A percentile compares a stretch with the other conserved stretches of the same genome.
Evolutionary conservation across 2,113 vertebrate species (phyloP).

Genomic region (Amphiprion ocellaris): DNA sequence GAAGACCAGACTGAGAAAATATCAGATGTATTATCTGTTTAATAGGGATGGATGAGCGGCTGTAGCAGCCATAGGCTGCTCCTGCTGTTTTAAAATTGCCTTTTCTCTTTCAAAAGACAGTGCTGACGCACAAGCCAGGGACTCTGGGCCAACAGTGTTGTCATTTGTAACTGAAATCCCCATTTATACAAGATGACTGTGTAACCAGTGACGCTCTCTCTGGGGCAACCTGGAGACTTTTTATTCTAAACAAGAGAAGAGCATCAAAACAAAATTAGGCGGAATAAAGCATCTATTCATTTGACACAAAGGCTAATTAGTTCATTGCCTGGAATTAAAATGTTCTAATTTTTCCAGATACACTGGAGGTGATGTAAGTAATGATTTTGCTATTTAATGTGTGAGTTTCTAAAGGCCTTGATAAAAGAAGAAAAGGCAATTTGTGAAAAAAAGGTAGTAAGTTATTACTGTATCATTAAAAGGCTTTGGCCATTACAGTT

Average conservation of each 20-base stretch:
- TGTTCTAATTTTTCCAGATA: conserved; percentile 1
- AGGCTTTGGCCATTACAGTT: neutral
- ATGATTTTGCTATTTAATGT: conserved; percentile 3
- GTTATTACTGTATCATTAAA: neutral
- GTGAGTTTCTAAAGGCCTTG: neutral
- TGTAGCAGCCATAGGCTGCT: conserved; percentile 6
- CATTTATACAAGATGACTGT: conserved; percentile 43
- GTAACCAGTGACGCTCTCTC: conserved; percentile 40
- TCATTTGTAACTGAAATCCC: conserved; percentile 46
- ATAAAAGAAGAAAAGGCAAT: neutral
- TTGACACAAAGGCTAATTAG: conserved; percentile 20
- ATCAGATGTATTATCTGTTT: neutral
- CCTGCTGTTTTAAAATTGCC: conserved; percentile 28
- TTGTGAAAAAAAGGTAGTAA: too few relatives aligned
- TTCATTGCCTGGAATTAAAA: conserved; percentile 17
- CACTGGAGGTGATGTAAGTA: conserved; percentile 2
- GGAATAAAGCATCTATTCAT: conserved; percentile 31
- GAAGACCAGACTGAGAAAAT: neutral
- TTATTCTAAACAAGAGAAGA: conserved; percentile 47
- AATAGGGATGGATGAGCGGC: conserved; percentile 14
- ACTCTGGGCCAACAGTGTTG: conserved; percentile 29
- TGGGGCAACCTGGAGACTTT: conserved; percentile 55
- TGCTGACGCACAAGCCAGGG: conserved; percentile 49
- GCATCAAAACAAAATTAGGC: conserved; percentile 38
- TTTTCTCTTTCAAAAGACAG: conserved; percentile 19